Evolutionary conservation across 2,113 vertebrate genomes (phyloP).

Genomic region (Rutilus rutilus): DNA sequence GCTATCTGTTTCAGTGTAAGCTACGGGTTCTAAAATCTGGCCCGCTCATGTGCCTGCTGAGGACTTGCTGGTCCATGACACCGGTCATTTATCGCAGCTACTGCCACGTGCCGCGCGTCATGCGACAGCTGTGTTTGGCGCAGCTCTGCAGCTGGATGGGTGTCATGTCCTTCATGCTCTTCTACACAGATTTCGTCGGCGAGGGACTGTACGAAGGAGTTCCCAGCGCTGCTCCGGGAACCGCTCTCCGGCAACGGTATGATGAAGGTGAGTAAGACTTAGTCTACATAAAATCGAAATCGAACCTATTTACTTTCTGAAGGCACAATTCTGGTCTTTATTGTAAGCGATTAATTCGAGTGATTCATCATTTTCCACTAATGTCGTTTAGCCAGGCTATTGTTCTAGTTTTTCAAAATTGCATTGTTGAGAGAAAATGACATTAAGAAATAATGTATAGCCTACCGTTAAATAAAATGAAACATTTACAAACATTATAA

Average conservation of each 20-base stretch:
- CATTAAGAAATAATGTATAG: neutral
- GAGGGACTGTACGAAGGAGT: conserved; percentile 79
- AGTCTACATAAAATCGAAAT: neutral
- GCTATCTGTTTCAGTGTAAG: conserved; percentile 69
- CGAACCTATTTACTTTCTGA: neutral
- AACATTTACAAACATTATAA: neutral
- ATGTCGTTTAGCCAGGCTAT: neutral
- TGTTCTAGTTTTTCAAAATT: neutral
- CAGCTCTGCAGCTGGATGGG: conserved; percentile 85
- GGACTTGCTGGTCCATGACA: conserved; percentile 76
- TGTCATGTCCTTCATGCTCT: conserved; percentile 82
- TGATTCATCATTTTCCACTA: neutral
- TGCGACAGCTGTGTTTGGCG: conserved; percentile 77
- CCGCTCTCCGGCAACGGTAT: conserved; percentile 71
- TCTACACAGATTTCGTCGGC: conserved; percentile 83
- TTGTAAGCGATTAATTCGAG: neutral
- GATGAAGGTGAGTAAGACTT: conserved; percentile 74
- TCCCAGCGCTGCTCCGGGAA: conserved; percentile 75
- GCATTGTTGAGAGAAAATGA: neutral
- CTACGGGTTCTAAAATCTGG: conserved; percentile 66
- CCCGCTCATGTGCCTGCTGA: conserved; percentile 74
- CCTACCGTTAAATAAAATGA: neutral
- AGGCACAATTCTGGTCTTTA: neutral
- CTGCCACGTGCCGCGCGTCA: conserved; percentile 75
- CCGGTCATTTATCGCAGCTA: conserved; percentile 81